A percentile compares a stretch with the other conserved stretches of the same genome.
Conservation (phyloP, 2,797 vertebrate species). For the Monodelphis domestica region DNA sequence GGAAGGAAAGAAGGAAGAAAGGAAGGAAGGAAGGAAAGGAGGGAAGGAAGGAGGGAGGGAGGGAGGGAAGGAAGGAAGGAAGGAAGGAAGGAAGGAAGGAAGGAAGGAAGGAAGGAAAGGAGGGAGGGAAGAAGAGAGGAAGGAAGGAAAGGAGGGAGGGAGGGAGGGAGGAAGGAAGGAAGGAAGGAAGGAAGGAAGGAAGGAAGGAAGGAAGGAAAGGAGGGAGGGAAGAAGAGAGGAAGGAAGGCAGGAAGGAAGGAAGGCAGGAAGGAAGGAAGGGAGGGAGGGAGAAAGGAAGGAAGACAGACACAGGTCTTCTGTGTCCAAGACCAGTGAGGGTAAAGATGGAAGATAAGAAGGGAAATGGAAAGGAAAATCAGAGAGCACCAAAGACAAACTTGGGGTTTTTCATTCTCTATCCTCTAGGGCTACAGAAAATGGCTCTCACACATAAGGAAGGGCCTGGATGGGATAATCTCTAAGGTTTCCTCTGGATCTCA, state of each 20-base stretch:
- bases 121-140: no score
- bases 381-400: neutral
- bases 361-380: neutral
- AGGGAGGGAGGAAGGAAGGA: no score
- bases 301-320: neutral
- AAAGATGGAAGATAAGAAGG: neutral
- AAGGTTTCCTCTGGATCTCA: neutral
- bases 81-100: neutral
- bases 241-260: neutral
- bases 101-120: neutral
- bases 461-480: neutral
- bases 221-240: no score
- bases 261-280: neutral
- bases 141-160: neutral
- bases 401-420: neutral
- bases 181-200: neutral
- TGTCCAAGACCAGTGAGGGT: neutral
- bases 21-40: neutral
- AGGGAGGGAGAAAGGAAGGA: neutral
- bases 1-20: neutral
- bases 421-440: neutral
- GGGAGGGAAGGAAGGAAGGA: neutral
- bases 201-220: neutral
- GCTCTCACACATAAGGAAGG: neutral
- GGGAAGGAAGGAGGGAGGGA: neutral